Evolutionary conservation across 2,113 vertebrate species (phyloP).

Genomic region (Ariopsis seemanni): DNA sequence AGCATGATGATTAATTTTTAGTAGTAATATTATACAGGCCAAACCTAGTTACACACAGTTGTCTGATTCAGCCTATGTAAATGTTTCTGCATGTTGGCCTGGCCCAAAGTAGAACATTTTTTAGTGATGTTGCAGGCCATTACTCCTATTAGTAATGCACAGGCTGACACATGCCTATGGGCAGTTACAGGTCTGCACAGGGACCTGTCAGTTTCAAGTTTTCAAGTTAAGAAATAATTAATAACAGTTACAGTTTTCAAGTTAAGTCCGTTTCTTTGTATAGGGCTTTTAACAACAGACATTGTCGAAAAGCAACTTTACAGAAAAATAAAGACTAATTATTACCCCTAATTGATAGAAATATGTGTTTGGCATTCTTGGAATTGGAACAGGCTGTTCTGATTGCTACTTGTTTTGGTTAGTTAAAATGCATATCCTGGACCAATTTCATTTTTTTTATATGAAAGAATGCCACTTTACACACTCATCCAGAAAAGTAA

Average conservation of each 20-base stretch:
- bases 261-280: too few species aligned
- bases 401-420: too few species aligned
- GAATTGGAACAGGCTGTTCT: too few species aligned
- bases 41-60: not conserved
- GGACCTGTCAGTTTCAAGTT: not conserved
- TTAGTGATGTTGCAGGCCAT: not conserved
- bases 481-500: too few species aligned
- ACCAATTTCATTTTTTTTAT: too few species aligned
- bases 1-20: not conserved
- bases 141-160: slow-evolving; percentile 13
- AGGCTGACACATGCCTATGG: not conserved
- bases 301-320: too few species aligned
- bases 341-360: too few species aligned
- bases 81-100: not conserved
- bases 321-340: too few species aligned
- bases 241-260: not conserved
- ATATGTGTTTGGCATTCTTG: too few species aligned
- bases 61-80: not conserved
- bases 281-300: too few species aligned
- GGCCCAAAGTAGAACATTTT: not conserved
- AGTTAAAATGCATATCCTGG: too few species aligned
- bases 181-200: slow-evolving; percentile 6
- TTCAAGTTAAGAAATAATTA: not conserved
- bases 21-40: not conserved
- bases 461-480: too few species aligned